These are phyloP conservation scores for Gallinago stenura DNA, from an alignment of 2,797 vertebrate species.

Conservation along the genomic window DNA sequence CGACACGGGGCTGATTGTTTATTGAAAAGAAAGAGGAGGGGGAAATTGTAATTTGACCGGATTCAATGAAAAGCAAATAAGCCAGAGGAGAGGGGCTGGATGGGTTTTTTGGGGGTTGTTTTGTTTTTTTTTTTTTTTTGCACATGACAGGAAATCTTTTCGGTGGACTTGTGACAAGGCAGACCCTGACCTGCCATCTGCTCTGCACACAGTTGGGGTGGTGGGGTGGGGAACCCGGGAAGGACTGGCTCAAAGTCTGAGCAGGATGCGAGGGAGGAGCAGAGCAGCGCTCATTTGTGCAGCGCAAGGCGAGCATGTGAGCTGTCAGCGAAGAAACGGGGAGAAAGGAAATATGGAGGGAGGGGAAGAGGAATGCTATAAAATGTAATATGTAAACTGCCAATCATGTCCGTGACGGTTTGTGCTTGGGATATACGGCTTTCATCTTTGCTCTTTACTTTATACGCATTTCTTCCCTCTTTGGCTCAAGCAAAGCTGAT, in stretches of 20 bases:
- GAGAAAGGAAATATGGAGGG: background rate
- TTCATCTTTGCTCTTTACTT: constrained; percentile 6
- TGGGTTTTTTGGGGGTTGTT: background rate
- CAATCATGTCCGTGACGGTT: background rate
- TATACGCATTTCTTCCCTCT: constrained; percentile 8
- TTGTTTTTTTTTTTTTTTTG: background rate
- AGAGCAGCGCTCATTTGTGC: constrained; percentile 3
- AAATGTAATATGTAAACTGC: constrained; percentile 52
- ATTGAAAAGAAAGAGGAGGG: constrained; percentile 27
- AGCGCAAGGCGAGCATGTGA: background rate
- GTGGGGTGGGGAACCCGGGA: background rate
- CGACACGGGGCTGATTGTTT: constrained; percentile 52
- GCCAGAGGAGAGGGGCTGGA: background rate
- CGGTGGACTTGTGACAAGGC: background rate
- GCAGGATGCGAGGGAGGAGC: constrained; percentile 35
- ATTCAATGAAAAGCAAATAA: constrained; percentile 42
- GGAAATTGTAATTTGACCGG: background rate
- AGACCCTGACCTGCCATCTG: background rate
- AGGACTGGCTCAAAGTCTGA: background rate
- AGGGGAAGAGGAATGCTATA: constrained; percentile 1
- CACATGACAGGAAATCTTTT: constrained; percentile 15
- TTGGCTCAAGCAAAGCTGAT: background rate
- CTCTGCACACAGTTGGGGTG: background rate
- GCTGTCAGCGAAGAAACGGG: constrained; percentile 30
- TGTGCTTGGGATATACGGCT: background rate